Conservation (phyloP, 2,888 invertebrate species). For the Sinhomidia bicolor region DNA sequence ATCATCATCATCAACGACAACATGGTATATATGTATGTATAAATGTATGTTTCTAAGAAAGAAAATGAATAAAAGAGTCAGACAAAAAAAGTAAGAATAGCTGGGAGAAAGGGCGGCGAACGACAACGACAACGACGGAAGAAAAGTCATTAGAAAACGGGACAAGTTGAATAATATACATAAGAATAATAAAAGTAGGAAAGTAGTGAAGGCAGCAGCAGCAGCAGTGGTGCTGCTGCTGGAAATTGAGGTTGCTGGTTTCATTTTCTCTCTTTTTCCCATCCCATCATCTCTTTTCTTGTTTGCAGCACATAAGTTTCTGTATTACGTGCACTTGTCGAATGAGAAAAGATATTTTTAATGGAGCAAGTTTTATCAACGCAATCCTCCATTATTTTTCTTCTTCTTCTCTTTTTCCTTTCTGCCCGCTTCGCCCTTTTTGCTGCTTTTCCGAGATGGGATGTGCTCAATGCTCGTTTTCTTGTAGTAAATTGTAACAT, state of each 20-base stretch:
- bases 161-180: slow-evolving; percentile 71
- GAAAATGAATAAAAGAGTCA: slow-evolving; percentile 31
- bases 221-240: neutral
- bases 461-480: slow-evolving; percentile 3
- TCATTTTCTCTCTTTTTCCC: slow-evolving; percentile 52
- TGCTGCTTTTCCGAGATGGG: too few relatives aligned
- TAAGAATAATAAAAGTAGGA: slow-evolving; percentile 59
- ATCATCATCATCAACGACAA: slow-evolving; percentile 10
- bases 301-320: slow-evolving; percentile 17
- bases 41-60: too few relatives aligned
- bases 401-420: neutral
- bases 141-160: slow-evolving; percentile 66
- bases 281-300: slow-evolving; percentile 34
- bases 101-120: neutral
- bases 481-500: slow-evolving; percentile 18
- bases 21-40: too few relatives aligned
- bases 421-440: neutral
- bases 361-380: slow-evolving; percentile 77
- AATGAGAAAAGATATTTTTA: slow-evolving; percentile 78
- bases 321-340: slow-evolving; percentile 51
- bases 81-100: neutral
- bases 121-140: slow-evolving; percentile 44
- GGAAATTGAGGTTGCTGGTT: slow-evolving; percentile 67
- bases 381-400: slow-evolving; percentile 56
- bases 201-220: neutral